These are phyloP conservation scores for Achatina immaculata DNA, from an alignment of 1,140 invertebrate species.

Conservation along the genomic window DNA sequence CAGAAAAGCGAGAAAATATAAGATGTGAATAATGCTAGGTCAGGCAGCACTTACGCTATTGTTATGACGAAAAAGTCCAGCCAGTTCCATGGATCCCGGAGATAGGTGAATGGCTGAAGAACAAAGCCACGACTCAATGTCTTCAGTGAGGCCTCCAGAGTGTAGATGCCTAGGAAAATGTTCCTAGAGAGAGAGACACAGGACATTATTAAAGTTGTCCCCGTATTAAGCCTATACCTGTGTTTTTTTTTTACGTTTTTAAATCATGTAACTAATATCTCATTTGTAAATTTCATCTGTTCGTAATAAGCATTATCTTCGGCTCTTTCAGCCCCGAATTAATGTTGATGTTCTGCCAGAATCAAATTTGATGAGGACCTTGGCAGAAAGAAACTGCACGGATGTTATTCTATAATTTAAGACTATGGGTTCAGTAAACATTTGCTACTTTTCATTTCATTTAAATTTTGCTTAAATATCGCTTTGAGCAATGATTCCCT, in stretches of 20 bases:
- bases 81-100: slow-evolving; percentile 98
- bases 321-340: too few relatives aligned
- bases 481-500: too few relatives aligned
- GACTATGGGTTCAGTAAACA: too few relatives aligned
- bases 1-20: slow-evolving; percentile 35
- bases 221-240: not conserved
- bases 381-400: too few relatives aligned
- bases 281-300: too few relatives aligned
- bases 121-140: slow-evolving; percentile 95
- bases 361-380: too few relatives aligned
- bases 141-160: slow-evolving; percentile 95
- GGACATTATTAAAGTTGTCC: too few relatives aligned
- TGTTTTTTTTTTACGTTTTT: not conserved
- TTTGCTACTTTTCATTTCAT: too few relatives aligned
- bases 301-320: too few relatives aligned
- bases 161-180: slow-evolving; percentile 96
- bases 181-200: slow-evolving; percentile 78
- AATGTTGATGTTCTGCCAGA: too few relatives aligned
- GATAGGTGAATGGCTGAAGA: slow-evolving; percentile 94
- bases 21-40: not conserved
- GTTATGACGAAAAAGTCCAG: slow-evolving; percentile 95
- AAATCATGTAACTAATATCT: not conserved
- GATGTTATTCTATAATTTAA: too few relatives aligned
- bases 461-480: too few relatives aligned
- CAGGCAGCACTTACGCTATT: slow-evolving; percentile 84